Conservation (phyloP, 1,140 invertebrate genomes). For the Apocrypta bakeri region DNA sequence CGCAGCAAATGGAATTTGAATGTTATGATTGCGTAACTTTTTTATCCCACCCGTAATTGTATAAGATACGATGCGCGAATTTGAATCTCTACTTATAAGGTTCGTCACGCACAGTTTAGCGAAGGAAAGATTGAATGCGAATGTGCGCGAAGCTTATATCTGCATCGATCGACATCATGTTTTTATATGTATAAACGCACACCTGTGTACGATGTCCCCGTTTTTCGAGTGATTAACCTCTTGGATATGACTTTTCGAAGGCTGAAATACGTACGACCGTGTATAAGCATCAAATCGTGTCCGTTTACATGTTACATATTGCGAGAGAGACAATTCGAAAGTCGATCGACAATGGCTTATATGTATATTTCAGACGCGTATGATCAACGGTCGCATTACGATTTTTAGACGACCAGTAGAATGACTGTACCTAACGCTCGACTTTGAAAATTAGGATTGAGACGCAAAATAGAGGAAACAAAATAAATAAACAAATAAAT, state of each 20-base stretch:
- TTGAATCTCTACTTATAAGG: background rate
- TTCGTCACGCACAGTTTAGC: too few relatives aligned
- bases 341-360: conserved; percentile 39
- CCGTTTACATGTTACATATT: conserved; percentile 36
- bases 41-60: background rate
- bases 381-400: conserved; percentile 29
- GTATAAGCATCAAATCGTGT: conserved; percentile 37
- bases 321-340: conserved; percentile 38
- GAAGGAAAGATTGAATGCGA: background rate
- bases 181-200: background rate
- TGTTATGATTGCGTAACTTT: conserved; percentile 27
- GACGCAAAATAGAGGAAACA: background rate
- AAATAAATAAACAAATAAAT: too few relatives aligned
- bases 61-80: background rate
- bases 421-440: conserved; percentile 45
- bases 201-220: background rate
- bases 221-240: conserved; percentile 51
- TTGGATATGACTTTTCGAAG: conserved; percentile 48
- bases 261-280: conserved; percentile 43
- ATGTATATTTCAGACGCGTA: conserved; percentile 16
- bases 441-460: conserved; percentile 41
- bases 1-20: conserved; percentile 39
- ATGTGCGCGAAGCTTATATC: background rate
- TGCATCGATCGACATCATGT: background rate
- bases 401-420: conserved; percentile 50